Evolutionary conservation across 2,797 vertebrate species (phyloP), one percentile per base, ranked within the genome.

Genomic region (Malacoraja senta): DNA sequence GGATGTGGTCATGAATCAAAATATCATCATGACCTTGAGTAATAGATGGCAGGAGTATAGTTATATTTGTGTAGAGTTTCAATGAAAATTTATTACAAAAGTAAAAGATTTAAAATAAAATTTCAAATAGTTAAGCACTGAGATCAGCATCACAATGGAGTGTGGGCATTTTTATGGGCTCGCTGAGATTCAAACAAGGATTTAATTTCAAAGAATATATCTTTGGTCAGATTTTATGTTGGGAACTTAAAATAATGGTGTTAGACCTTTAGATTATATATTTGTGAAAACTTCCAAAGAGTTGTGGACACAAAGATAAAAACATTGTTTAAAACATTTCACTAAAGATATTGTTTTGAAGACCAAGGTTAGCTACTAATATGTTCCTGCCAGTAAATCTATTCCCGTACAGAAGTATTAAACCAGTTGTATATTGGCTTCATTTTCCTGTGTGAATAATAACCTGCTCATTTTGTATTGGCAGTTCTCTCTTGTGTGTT

Each of bases 391-490:
- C 91, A 74, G 4, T 24, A 58, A 29, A 3, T 74, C 4, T 32
- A 44, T 76, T n/a, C 58, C 91, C 19, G 68, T 44, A 38, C 76
- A 24, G 71, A 79, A 93, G 44, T 93, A 38, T 29, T 93, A 93
- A 77, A 44, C 58, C 61, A 32, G 9, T 53, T 93, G 38, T 74
- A 4, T 93, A 76, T 72, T 74, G 35, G 53, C 15, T 93, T 76
- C 68, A 93, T 61, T 72, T 32, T 93, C 35, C 32, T 74, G 53
- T 90, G 84, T 90, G 32, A 24, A 91, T 68, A 65, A 83, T 61
- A 21, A 21, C 24, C 29, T 76, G 10, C 63, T 35, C 63, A 29
- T 92, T 71, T 93, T 74, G 10, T 74, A 76, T 93, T 72, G 68
- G 65, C 44, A 38, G 35, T 72, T 93, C 26, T 72, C 44, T 72